phyloP scores from a whole-genome alignment of 2,797 vertebrate genomes.

The Rhabdomys pumilio region DNA sequence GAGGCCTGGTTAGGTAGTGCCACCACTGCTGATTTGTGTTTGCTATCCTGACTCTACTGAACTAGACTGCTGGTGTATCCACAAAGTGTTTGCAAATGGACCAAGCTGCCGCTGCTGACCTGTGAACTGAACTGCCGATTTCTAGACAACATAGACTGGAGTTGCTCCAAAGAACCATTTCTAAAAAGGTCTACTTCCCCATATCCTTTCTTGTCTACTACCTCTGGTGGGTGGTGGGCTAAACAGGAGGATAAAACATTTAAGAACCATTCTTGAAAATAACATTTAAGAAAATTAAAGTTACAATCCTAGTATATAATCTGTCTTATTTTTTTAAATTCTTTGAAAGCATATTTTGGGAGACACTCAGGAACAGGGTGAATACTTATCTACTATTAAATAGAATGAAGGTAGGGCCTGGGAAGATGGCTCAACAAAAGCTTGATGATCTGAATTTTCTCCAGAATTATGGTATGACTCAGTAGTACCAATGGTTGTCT shows the following conservation, averaged over 20 bases:
- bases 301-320: background rate
- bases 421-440: background rate
- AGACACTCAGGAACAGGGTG: background rate
- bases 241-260: background rate
- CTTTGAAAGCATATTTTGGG: conserved; percentile 3
- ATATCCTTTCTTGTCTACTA: no score
- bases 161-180: no score
- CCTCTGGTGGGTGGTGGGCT: background rate
- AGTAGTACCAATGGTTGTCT: background rate
- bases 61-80: background rate
- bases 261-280: background rate
- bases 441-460: background rate
- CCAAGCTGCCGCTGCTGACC: no score
- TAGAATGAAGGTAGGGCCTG: background rate
- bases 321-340: background rate
- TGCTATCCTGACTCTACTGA: background rate
- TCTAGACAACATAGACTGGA: no score
- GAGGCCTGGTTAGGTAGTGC: background rate
- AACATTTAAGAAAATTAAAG: background rate
- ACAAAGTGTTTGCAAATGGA: no score
- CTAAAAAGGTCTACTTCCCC: no score
- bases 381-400: background rate
- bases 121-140: no score
- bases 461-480: background rate
- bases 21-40: background rate